Conservation (phyloP, 2,113 vertebrate genomes). For the Callochromis pleurospilus region DNA sequence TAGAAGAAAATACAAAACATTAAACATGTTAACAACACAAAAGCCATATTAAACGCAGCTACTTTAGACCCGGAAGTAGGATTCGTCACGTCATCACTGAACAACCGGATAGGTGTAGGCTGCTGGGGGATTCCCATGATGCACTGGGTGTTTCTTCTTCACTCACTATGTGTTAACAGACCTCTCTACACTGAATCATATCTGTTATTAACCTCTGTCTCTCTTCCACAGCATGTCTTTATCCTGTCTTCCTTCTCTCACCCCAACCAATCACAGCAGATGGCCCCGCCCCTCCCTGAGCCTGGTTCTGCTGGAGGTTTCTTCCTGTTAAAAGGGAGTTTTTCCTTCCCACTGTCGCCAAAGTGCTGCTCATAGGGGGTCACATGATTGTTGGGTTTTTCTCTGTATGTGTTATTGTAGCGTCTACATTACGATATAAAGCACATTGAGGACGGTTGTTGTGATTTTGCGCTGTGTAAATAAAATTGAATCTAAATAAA, state of each 20-base stretch:
- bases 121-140: not conserved
- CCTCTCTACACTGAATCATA: fast-evolving
- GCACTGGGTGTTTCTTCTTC: not conserved
- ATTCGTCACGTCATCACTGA: no score
- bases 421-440: fast-evolving
- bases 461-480: not conserved
- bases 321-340: not conserved
- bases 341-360: fast-evolving
- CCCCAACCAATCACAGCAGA: not conserved
- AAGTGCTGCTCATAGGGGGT: not conserved
- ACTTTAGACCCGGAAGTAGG: no score
- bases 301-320: fast-evolving
- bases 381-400: not conserved
- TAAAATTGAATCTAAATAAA: not conserved
- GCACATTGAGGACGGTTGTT: not conserved
- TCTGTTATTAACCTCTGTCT: fast-evolving
- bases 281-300: not conserved
- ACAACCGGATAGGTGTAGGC: fast-evolving
- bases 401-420: fast-evolving
- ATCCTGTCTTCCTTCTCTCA: not conserved
- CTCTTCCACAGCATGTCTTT: not conserved
- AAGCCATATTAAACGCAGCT: no score
- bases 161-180: fast-evolving
- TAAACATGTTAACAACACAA: no score
- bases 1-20: no score